A percentile compares a stretch with the other conserved stretches of the same genome.
phyloP scores from a whole-genome alignment of 2,113 vertebrate species.

The Atherinomorus stipes region DNA sequence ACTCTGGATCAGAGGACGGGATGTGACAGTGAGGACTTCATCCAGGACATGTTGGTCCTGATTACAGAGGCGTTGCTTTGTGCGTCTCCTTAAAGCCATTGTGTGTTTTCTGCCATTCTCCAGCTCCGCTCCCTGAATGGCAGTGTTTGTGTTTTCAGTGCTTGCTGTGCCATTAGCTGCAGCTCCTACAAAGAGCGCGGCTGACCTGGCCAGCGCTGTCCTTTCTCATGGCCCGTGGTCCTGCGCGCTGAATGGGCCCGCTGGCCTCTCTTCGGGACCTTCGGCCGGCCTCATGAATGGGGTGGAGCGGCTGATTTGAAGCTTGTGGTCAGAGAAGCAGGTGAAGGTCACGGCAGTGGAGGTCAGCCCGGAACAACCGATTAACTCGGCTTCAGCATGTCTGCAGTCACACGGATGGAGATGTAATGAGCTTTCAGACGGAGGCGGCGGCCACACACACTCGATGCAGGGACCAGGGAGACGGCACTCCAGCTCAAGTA shows the following conservation, averaged over 20 bases:
- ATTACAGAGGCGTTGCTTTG: conserved; percentile 54
- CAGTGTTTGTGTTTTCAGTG: conserved; percentile 54
- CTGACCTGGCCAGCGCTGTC: conserved; percentile 58
- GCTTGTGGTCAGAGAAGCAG: conserved; percentile 74
- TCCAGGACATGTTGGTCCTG: conserved; percentile 32
- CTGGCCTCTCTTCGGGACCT: conserved; percentile 58
- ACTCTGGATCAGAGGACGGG: conserved; percentile 13
- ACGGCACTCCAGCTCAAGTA: background rate
- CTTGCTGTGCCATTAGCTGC: conserved; percentile 59
- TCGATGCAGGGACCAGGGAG: too few species aligned
- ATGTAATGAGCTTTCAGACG: conserved; percentile 55
- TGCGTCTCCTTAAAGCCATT: conserved; percentile 48
- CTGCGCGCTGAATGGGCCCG: conserved; percentile 60
- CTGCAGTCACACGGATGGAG: conserved; percentile 57
- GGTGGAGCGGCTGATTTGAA: conserved; percentile 74
- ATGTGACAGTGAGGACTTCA: conserved; percentile 30
- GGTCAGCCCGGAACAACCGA: conserved; percentile 79
- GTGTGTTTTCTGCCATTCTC: conserved; percentile 56
- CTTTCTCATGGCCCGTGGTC: conserved; percentile 66
- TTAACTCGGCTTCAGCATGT: conserved; percentile 67
- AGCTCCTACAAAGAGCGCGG: conserved; percentile 63
- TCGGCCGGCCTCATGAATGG: conserved; percentile 62
- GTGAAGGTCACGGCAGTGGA: conserved; percentile 80
- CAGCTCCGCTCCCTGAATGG: conserved; percentile 38
- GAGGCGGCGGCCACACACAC: conserved; percentile 25